Evolutionary conservation across 2,888 invertebrate genomes (phyloP), one percentile per base, ranked within the genome.

Genomic region (Tribolium freemani): DNA sequence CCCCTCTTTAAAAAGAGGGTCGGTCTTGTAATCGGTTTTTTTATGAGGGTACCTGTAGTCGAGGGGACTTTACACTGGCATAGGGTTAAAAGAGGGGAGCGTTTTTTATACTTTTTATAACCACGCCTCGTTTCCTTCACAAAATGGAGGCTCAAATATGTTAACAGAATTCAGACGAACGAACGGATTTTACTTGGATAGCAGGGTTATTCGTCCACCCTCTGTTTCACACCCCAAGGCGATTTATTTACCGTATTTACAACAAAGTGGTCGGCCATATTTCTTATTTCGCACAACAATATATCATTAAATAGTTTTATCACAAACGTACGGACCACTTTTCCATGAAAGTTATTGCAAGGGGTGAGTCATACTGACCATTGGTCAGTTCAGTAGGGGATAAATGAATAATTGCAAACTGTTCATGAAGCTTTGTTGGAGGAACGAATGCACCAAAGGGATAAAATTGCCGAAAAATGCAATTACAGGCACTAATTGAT

Each of bases 71-170:
- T 44, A 16, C 26, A 57, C 26, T 53, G 20, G 10, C 38, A 50
- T 69, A 75, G 75, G 75, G 75, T 75, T 75, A 74, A 75, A 48
- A n/a, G 48, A 53, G 72, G 74, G 75, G 76, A 70, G 74, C 51
- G 57, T 79, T 80, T 81, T 81, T 80, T 81, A 78, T 76, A 71
- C 77, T 79, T 80, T 79, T 78, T 76, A 61, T 48, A 75, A 73
- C 75, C 75, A 76, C 81, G 78, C 81, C 81, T 73, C 69, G 61
- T 60, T 56, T 31, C 70, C 68, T 31, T 58, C 64, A 71, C 74
- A 79, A 80, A 80, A 80, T 80, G 80, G 80, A 57, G 77, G 73
- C 53, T 51, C 8, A 16, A 26, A 54, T 16, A 16, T 54, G 38
- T 8, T 38, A 38, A 66, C 45, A 69, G 69, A 53, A 58, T 53